Base-by-base conservation (phyloP, 2,113 vertebrate species). In the Tetraodon nigroviridis region DNA sequence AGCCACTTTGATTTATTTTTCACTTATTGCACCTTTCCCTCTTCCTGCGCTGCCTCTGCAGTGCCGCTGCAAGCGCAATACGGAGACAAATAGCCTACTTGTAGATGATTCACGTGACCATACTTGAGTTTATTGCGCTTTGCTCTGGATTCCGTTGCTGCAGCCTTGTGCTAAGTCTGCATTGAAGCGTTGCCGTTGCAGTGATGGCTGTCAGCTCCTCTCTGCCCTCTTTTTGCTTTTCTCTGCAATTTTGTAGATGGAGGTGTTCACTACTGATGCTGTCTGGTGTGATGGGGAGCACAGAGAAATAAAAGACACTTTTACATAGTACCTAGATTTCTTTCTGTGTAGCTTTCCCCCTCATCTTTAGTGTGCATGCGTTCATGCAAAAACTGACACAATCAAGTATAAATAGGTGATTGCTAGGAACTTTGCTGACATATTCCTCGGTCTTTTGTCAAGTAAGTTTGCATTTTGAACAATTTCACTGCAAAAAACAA, bases 181-280 rank as follows among this genome's bases (percentile, higher is more conserved):
- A 78, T 77, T 61, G 69, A 67, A 47, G 44, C 19, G 76, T 75
- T 62, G 73, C 64, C 19, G 76, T 75, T 62, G 73, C 64, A 88
- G 84, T 83, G 85, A 72, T 84, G 70, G 72, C 54, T 82, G 62
- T 70, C 69, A 61, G 67, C 87, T 65, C 69, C 65, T 70, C 69
- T 83, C 76, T 73, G 81, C 76, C 80, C 67, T 76, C 10, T 71
- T 73, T 29, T 73, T 29, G 86, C 77, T 90, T 90, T 84, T 87
- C 84, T 87, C 77, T 90, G 87, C 89, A 81, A 69, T 79, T 78
- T 71, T 86, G 87, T 86, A 80, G 88, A 86, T 87, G 81, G 75
- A 86, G 88, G 91, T 92, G 92, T 93, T 89, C 91, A 93, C 93
- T 94, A 93, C 94, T 94, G 93, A 94, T 89, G 85, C 92, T 90